These are phyloP conservation scores for Griposia aprilina DNA, from an alignment of 2,888 invertebrate species.

Conservation along the genomic window DNA sequence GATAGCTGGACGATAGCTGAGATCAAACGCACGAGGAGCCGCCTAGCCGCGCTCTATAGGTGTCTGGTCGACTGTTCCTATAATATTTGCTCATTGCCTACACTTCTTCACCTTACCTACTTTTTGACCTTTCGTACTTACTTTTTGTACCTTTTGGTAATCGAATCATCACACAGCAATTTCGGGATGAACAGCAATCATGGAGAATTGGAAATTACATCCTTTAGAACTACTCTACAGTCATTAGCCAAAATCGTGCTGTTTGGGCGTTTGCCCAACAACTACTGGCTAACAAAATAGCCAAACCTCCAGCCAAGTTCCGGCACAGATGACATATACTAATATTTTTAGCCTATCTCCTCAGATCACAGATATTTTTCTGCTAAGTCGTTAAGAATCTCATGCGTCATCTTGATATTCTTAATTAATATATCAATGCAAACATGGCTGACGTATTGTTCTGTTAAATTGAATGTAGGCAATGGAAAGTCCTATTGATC, in stretches of 20 bases:
- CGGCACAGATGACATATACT: not conserved
- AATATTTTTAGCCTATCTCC: constrained; percentile 9
- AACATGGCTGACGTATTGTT: not conserved
- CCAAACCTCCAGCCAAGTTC: constrained; percentile 11
- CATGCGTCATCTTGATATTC: constrained; percentile 15
- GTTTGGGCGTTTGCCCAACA: constrained; percentile 25
- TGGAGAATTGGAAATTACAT: constrained; percentile 12
- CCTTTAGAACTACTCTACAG: not conserved
- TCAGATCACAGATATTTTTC: not conserved
- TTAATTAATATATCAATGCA: constrained; percentile 2
- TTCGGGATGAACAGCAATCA: not conserved
- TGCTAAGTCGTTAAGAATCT: not conserved
- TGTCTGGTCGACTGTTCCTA: not conserved
- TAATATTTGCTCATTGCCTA: not conserved
- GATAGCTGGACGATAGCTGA: not conserved
- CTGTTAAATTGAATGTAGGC: not conserved
- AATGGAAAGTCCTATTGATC: constrained; percentile 24
- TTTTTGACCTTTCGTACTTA: not conserved
- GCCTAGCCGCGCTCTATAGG: not conserved
- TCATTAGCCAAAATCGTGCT: constrained; percentile 10
- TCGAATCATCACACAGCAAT: not conserved
- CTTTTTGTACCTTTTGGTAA: not conserved
- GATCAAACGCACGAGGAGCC: not conserved
- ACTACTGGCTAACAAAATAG: not conserved
- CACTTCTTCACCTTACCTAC: not conserved